These are phyloP conservation scores for Nasonia oneida DNA, from an alignment of 2,888 invertebrate species.

Conservation along the genomic window DNA sequence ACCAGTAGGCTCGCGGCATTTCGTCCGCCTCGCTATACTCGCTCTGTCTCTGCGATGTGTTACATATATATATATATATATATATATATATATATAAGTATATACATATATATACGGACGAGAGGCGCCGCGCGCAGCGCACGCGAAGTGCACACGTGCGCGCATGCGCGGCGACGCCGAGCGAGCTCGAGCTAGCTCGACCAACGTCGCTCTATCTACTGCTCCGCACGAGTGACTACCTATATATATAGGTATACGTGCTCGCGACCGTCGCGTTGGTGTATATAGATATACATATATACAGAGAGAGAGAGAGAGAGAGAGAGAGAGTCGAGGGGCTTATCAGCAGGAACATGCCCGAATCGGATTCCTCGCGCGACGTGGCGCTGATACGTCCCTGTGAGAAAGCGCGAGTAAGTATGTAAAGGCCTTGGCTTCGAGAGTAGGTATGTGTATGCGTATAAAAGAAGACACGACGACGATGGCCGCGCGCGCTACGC, in stretches of 20 bases:
- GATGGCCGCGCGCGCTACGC: background rate
- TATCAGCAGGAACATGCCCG: constrained; percentile 29
- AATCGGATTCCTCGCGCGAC: constrained; percentile 36
- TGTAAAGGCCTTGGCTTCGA: background rate
- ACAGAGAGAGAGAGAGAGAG: background rate
- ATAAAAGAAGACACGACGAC: background rate
- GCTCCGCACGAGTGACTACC: background rate
- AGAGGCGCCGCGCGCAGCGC: background rate
- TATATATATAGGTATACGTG: constrained; percentile 1
- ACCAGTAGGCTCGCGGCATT: constrained; percentile 22
- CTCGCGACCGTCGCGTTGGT: background rate
- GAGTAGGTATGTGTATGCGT: background rate
- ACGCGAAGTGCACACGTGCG: constrained; percentile 17
- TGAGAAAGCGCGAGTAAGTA: background rate
- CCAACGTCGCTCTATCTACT: background rate
- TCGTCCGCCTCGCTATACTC: background rate
- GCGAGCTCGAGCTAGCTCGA: background rate
- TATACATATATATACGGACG: too few species aligned
- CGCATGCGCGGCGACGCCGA: constrained; percentile 41
- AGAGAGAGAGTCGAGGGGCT: background rate
- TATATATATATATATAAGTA: too few species aligned
- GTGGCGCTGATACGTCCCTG: constrained; percentile 5
- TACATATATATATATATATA: background rate
- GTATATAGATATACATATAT: background rate
- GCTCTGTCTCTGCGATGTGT: background rate